phyloP scores from a whole-genome alignment of 2,113 vertebrate genomes.

The Alces alces region DNA sequence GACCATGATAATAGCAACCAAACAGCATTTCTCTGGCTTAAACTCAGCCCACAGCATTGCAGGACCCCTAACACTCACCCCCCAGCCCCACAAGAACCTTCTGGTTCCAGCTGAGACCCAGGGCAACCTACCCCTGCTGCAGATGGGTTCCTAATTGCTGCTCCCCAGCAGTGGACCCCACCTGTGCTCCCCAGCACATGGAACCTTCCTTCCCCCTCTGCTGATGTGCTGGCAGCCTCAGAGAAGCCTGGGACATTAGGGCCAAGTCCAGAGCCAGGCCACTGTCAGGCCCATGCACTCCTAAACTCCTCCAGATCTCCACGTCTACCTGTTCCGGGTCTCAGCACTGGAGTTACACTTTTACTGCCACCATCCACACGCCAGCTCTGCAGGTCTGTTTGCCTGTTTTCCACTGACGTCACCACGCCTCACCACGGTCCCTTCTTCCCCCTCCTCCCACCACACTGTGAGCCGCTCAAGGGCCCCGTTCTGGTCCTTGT shows the following conservation, averaged over 20 bases:
- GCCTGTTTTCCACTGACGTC: background rate
- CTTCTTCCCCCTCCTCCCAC: background rate
- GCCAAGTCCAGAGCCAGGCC: background rate
- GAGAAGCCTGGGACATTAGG: background rate
- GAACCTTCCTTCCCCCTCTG: background rate
- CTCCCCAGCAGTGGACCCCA: background rate
- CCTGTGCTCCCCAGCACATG: too few species aligned
- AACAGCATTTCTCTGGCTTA: background rate
- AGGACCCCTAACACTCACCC: background rate
- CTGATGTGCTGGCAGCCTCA: background rate
- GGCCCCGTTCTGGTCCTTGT: background rate
- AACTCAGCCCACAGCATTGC: background rate
- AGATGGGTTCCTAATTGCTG: background rate
- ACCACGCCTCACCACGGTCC: background rate
- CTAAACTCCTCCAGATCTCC: background rate
- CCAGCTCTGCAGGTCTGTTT: background rate
- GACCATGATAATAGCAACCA: background rate
- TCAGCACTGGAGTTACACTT: background rate
- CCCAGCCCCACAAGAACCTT: background rate
- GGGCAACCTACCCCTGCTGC: background rate
- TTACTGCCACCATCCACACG: too few species aligned
- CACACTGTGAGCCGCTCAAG: background rate
- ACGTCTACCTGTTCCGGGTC: background rate
- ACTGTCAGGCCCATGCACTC: fast-evolving
- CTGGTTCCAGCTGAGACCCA: background rate